Evolutionary conservation across 2,113 vertebrate genomes (phyloP).

Genomic region (Eidolon helvum): DNA sequence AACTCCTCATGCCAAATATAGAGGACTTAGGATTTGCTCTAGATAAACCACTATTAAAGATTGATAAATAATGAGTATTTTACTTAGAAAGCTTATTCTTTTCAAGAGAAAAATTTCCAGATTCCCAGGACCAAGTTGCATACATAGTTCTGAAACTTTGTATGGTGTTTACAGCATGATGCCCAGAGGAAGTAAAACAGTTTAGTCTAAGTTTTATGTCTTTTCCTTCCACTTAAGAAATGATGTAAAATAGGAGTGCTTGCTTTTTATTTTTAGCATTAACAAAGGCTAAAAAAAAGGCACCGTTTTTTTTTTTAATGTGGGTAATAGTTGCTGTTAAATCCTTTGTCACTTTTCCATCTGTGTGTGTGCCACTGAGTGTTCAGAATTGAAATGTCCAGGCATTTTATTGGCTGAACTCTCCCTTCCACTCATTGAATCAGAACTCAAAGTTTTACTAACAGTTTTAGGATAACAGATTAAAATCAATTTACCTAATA

Average conservation of each 20-base stretch:
- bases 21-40: neutral
- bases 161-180: neutral
- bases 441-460: neutral
- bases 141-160: neutral
- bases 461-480: neutral
- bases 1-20: neutral
- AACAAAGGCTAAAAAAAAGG: constrained; percentile 24
- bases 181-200: constrained; percentile 42
- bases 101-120: neutral
- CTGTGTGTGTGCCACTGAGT: neutral
- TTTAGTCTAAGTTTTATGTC: neutral
- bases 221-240: constrained; percentile 54
- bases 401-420: neutral
- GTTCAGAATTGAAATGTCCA: neutral
- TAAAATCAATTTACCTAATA: neutral
- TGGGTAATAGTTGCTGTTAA: neutral
- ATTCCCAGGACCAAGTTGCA: neutral
- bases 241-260: constrained; percentile 44
- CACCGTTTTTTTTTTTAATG: neutral
- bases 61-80: neutral
- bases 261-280: constrained; percentile 62
- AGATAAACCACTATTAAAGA: neutral
- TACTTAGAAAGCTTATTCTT: neutral
- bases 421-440: constrained; percentile 49
- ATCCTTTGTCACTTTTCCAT: neutral